Conservation (phyloP, 2,888 invertebrate species). For the Leptinotarsa tumamoca region DNA sequence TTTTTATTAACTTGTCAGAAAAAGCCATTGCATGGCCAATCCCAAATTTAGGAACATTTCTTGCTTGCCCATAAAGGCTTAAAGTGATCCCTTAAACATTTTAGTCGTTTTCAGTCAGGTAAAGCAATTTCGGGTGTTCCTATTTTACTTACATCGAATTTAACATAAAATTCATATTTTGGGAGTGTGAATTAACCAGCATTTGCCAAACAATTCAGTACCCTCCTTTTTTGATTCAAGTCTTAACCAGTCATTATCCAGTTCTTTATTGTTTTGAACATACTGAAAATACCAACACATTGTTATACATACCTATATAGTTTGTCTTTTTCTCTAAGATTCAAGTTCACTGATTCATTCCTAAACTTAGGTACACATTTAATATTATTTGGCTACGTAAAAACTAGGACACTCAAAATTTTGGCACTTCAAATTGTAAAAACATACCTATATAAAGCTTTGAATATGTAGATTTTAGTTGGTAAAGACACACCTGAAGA, state of each 20-base stretch:
- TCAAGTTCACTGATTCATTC: no score
- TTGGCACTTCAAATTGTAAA: no score
- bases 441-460: no score
- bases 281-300: constrained; percentile 72
- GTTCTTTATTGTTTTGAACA: constrained; percentile 91
- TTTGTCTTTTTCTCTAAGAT: no score
- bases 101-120: constrained; percentile 96
- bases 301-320: no score
- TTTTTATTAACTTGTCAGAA: neutral
- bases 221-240: constrained; percentile 98
- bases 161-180: constrained; percentile 97
- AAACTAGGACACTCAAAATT: no score
- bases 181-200: constrained; percentile 96
- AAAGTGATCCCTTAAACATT: constrained; percentile 99
- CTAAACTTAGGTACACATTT: no score
- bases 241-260: constrained; percentile 98
- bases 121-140: constrained; percentile 91
- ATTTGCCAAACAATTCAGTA: constrained; percentile 99
- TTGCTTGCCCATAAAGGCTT: constrained; percentile 93
- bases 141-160: constrained; percentile 91
- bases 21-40: constrained; percentile 96
- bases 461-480: no score
- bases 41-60: constrained; percentile 97
- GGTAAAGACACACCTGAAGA: no score
- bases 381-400: no score